phyloP scores from a whole-genome alignment of 1,140 invertebrate species.

The Aphis gossypii region DNA sequence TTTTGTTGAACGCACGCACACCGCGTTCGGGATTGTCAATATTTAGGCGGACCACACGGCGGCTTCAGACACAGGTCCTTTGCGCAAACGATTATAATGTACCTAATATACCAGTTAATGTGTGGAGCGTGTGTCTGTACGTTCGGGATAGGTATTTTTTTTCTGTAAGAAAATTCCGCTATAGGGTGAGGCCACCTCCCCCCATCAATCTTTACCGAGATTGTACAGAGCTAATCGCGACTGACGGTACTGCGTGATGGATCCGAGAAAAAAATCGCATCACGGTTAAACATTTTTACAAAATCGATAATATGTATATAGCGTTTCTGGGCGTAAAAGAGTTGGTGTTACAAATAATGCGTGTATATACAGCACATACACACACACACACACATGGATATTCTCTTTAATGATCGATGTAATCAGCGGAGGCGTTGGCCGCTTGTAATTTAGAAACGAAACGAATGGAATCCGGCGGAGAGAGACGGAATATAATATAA shows the following conservation, averaged over 20 bases:
- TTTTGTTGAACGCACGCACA: not conserved
- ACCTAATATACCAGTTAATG: not conserved
- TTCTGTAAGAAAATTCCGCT: not conserved
- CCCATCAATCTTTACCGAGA: too few species aligned
- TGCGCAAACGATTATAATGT: not conserved
- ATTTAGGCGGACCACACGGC: constrained; percentile 15
- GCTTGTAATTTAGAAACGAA: constrained; percentile 19
- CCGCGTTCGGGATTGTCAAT: constrained; percentile 24
- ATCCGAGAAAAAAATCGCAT: not conserved
- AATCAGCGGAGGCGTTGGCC: not conserved
- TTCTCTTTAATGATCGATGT: constrained; percentile 47
- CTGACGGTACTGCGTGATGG: not conserved
- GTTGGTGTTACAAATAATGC: constrained; percentile 39
- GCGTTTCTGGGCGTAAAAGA: constrained; percentile 37
- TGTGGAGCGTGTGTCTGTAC: not conserved
- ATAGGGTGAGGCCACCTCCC: not conserved
- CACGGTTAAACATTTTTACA: not conserved
- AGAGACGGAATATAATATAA: not conserved
- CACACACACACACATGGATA: not conserved
- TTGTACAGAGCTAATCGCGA: not conserved
- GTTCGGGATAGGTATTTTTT: not conserved
- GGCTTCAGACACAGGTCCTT: not conserved
- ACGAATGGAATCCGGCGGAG: not conserved
- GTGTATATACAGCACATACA: not conserved
- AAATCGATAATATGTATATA: constrained; percentile 31